phyloP scores from a whole-genome alignment of 2,113 vertebrate species.

The Prolemur simus region DNA sequence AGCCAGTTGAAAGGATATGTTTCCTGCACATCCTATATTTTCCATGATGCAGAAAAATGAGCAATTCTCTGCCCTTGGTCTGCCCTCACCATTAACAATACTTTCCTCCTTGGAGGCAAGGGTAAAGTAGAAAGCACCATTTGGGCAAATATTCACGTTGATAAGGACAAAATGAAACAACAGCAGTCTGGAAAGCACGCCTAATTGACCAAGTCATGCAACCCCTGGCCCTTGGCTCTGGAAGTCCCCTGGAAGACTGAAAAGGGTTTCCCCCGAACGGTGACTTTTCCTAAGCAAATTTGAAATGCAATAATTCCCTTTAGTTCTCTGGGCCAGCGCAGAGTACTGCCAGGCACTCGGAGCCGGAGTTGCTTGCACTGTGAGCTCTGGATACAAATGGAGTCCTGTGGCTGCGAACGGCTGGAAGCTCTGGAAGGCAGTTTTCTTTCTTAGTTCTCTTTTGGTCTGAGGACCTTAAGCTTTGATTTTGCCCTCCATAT shows the following conservation, averaged over 20 bases:
- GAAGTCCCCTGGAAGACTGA: slow-evolving; percentile 47
- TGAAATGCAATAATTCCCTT: background rate
- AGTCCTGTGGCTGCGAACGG: background rate
- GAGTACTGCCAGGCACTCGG: background rate
- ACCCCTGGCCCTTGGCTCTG: background rate
- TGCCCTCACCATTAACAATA: background rate
- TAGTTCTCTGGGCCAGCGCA: background rate
- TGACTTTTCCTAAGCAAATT: background rate
- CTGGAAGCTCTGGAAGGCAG: background rate
- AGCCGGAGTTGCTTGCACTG: rapidly evolving
- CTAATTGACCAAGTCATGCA: background rate
- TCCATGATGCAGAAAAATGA: slow-evolving; percentile 65
- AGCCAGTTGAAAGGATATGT: slow-evolving; percentile 48
- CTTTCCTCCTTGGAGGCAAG: slow-evolving; percentile 7
- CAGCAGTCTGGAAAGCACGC: background rate
- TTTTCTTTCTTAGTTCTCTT: background rate
- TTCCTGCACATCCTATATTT: slow-evolving; percentile 71
- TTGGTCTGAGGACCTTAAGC: background rate
- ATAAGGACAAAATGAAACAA: background rate
- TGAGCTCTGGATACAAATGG: background rate
- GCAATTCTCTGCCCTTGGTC: slow-evolving; percentile 30
- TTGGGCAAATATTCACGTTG: slow-evolving; percentile 8
- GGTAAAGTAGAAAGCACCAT: slow-evolving; percentile 25
- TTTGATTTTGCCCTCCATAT: background rate
- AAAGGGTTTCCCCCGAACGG: background rate